Conservation (phyloP, 2,888 invertebrate genomes). For the Tenthredo distinguenda region DNA sequence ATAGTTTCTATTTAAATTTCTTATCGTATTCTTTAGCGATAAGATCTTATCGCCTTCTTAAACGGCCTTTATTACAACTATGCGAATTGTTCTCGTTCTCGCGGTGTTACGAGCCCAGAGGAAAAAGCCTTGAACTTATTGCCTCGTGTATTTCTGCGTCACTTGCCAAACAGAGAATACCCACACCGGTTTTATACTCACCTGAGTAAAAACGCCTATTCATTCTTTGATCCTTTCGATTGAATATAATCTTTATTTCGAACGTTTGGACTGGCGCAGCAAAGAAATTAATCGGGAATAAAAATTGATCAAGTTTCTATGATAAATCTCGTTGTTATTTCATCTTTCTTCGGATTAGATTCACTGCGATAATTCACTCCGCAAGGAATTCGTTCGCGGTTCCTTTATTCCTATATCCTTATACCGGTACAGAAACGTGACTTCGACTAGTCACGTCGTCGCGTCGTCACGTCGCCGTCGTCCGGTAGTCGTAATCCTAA, state of each 20-base stretch:
- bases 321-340: not conserved
- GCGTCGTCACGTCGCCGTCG: not conserved
- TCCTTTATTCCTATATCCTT: not conserved
- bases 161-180: not conserved
- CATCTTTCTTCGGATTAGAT: not conserved
- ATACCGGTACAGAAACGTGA: not conserved
- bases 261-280: not conserved
- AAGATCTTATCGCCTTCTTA: not conserved
- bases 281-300: not conserved
- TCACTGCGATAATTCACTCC: not conserved
- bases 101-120: not conserved
- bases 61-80: not conserved
- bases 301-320: not conserved
- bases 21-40: not conserved
- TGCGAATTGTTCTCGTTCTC: not conserved
- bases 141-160: not conserved
- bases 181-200: not conserved
- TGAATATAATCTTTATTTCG: not conserved
- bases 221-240: not conserved
- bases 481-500: slow-evolving; percentile 2
- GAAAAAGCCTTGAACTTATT: slow-evolving; percentile 14
- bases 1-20: too few relatives aligned
- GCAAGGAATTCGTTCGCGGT: not conserved
- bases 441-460: not conserved
- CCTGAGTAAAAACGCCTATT: not conserved